Conservation (phyloP, 2,113 vertebrate genomes). For the Guaruba guarouba region DNA sequence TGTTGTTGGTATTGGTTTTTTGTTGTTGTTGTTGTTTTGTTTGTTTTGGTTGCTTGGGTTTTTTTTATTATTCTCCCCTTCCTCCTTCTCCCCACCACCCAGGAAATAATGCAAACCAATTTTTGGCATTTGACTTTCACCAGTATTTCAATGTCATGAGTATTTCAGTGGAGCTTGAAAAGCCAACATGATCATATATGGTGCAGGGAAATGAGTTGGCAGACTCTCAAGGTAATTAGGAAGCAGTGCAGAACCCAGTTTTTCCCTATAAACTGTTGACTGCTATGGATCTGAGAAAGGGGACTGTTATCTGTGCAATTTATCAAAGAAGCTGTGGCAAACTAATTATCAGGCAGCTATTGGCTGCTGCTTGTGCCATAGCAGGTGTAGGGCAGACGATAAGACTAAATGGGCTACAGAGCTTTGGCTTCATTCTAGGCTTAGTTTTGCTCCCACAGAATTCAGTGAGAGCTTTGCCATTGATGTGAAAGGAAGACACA, state of each 20-base stretch:
- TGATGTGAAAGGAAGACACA: neutral
- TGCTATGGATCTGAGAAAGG: neutral
- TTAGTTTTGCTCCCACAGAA: neutral
- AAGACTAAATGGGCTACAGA: neutral
- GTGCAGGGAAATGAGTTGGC: neutral
- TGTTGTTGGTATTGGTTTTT: neutral
- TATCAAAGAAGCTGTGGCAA: neutral
- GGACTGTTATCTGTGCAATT: neutral
- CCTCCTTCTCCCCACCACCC: fast-evolving
- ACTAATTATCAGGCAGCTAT: neutral
- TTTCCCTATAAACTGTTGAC: neutral
- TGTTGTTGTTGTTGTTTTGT: too few species aligned
- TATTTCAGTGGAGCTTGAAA: neutral
- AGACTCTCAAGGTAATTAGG: neutral
- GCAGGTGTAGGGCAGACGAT: neutral
- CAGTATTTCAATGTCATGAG: neutral
- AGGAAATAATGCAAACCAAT: neutral
- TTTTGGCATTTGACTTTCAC: neutral
- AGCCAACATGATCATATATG: neutral
- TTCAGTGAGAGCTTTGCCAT: neutral
- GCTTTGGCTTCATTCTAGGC: neutral
- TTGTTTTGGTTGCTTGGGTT: neutral
- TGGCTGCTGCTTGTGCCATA: neutral
- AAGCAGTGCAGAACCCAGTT: neutral
- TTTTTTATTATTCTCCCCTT: neutral